Percentiles rank a stretch among this genome's conserved stretches.
Evolutionary conservation across 2,113 vertebrate genomes (phyloP).

Genomic region (Holacanthus passer): DNA sequence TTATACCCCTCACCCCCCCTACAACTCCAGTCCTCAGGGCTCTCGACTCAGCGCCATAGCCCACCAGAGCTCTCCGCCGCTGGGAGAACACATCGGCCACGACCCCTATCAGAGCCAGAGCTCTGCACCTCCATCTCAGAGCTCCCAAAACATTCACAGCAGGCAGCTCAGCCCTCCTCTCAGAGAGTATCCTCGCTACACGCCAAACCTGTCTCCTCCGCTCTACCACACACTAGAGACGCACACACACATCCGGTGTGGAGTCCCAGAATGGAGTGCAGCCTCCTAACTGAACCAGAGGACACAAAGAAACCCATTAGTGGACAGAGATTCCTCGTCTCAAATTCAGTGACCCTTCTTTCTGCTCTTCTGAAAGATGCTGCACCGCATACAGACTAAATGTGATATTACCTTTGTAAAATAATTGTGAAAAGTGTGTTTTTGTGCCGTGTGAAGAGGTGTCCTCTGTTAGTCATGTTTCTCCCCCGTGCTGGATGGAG

Average conservation of each 20-base stretch:
- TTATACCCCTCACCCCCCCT: conserved; percentile 89
- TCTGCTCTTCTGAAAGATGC: conserved; percentile 42
- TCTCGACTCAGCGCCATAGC: conserved; percentile 88
- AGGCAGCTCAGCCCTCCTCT: conserved; percentile 90
- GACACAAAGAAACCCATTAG: conserved; percentile 44
- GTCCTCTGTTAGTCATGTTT: conserved; percentile 30
- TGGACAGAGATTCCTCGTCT: conserved; percentile 32
- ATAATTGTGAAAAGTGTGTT: conserved; percentile 67
- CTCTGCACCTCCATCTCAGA: conserved; percentile 74
- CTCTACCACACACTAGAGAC: conserved; percentile 91
- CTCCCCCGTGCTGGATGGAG: conserved; percentile 45
- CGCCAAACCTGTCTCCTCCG: conserved; percentile 91
- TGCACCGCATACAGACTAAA: conserved; percentile 49
- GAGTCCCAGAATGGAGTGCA: conserved; percentile 93
- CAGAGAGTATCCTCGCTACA: conserved; percentile 86
- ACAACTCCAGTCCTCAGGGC: conserved; percentile 92
- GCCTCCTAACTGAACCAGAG: conserved; percentile 87
- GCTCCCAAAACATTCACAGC: conserved; percentile 89
- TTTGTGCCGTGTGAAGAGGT: conserved; percentile 64
- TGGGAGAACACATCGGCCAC: conserved; percentile 84
- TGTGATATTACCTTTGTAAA: conserved; percentile 59
- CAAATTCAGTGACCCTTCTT: conserved; percentile 34
- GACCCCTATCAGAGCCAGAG: conserved; percentile 88
- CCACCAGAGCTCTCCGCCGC: conserved; percentile 90
- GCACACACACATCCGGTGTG: conserved; percentile 87